Evolutionary conservation across 2,797 vertebrate genomes (phyloP).

Genomic region (Catostomus latipinnis): DNA sequence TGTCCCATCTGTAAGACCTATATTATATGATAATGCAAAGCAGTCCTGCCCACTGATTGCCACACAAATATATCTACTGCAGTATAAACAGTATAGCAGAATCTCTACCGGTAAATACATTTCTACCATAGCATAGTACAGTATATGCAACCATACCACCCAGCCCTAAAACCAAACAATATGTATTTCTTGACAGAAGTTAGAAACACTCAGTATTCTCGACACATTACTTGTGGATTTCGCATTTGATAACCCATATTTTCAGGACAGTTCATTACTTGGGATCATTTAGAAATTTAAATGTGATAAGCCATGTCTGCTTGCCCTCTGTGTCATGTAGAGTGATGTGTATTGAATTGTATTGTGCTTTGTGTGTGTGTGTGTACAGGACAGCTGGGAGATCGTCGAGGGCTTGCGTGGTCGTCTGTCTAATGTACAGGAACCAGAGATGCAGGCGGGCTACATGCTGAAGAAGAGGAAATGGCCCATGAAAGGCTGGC

Average conservation of each 20-base stretch:
- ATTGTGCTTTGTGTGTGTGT: slow-evolving; percentile 52
- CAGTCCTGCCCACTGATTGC: not conserved
- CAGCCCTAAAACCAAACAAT: too few species aligned
- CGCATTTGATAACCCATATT: too few species aligned
- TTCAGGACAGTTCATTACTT: too few species aligned
- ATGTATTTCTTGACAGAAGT: too few species aligned
- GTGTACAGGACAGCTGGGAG: slow-evolving; percentile 97
- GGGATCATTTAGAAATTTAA: too few species aligned
- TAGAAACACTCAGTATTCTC: too few species aligned
- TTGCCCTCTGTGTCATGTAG: not conserved
- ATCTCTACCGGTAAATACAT: not conserved
- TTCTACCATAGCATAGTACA: too few species aligned
- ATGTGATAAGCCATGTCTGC: not conserved
- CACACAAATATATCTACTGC: not conserved
- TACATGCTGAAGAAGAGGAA: slow-evolving; percentile 96
- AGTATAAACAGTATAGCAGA: not conserved
- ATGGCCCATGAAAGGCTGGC: slow-evolving; percentile 99
- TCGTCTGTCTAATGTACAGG: slow-evolving; percentile 81
- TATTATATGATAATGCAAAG: not conserved
- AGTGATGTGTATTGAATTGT: slow-evolving; percentile 4
- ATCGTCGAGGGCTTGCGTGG: slow-evolving; percentile 92
- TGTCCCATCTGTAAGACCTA: not conserved
- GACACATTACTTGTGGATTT: too few species aligned
- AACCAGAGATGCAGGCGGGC: slow-evolving; percentile 90
- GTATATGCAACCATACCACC: too few species aligned